Percentiles rank a stretch among this genome's conserved stretches.
phyloP scores from a whole-genome alignment of 2,888 invertebrate species.

The Tipula lateralis region DNA sequence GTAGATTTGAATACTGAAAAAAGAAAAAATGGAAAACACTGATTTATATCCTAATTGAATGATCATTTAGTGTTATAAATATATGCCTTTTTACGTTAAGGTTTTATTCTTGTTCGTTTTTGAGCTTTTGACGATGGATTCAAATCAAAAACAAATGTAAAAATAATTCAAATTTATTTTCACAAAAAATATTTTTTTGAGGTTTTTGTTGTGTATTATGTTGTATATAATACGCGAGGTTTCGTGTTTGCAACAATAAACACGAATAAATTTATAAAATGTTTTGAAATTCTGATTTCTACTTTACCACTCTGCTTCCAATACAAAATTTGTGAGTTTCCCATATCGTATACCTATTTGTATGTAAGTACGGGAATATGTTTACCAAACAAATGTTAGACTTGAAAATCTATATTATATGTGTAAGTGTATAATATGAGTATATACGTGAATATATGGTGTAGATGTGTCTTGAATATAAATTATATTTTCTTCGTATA shows the following conservation, averaged over 20 bases:
- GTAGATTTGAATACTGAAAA: background rate
- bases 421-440: background rate
- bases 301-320: background rate
- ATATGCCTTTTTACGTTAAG: background rate
- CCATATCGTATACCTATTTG: no score
- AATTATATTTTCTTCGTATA: background rate
- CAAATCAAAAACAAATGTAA: background rate
- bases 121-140: background rate
- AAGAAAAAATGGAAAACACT: background rate
- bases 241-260: constrained; percentile 24
- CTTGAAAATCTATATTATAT: background rate
- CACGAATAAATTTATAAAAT: background rate
- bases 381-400: background rate
- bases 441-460: background rate
- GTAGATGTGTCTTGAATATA: background rate
- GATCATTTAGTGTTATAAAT: background rate
- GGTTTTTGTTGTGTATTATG: background rate
- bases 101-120: background rate
- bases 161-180: background rate
- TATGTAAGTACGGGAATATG: background rate
- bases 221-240: background rate
- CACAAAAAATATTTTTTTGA: background rate
- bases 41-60: constrained; percentile 1
- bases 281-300: background rate
- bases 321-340: background rate